These are phyloP conservation scores for Zootoca vivipara DNA, from an alignment of 2,113 vertebrate genomes.

Conservation along the genomic window DNA sequence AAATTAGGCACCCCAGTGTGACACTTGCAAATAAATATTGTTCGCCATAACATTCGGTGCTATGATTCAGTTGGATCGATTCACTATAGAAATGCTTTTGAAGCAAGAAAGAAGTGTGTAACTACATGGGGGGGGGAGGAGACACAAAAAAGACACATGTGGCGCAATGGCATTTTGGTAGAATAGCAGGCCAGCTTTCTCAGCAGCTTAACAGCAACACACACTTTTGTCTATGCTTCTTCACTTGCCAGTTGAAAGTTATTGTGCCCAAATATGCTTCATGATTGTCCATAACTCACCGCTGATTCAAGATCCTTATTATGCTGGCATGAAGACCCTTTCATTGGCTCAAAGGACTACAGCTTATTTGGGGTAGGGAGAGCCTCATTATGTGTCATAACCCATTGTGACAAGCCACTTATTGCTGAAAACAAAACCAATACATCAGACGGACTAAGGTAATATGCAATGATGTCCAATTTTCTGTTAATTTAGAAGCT, in stretches of 20 bases:
- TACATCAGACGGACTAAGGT: constrained; percentile 58
- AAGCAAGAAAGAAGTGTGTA: constrained; percentile 44
- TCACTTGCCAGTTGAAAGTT: constrained; percentile 43
- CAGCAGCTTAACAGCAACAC: constrained; percentile 39
- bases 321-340: constrained; percentile 31
- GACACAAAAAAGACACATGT: constrained; percentile 17
- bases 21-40: constrained; percentile 68
- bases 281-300: constrained; percentile 55
- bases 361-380: constrained; percentile 32
- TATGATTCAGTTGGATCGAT: constrained; percentile 47
- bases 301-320: constrained; percentile 16
- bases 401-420: constrained; percentile 30
- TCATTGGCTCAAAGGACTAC: constrained; percentile 39
- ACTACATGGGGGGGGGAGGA: constrained; percentile 29
- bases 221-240: constrained; percentile 44
- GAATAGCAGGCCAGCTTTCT: constrained; percentile 40
- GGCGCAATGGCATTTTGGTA: constrained; percentile 19
- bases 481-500: constrained; percentile 59
- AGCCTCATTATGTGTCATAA: constrained; percentile 46
- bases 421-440: constrained; percentile 60
- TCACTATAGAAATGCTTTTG: constrained; percentile 38
- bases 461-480: constrained; percentile 56
- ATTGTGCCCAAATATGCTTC: constrained; percentile 54
- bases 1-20: constrained; percentile 70
- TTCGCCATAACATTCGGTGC: constrained; percentile 38